Conservation (phyloP, 35 echinoderm and acorn worm species). For the Eucidaris tribuloides region DNA sequence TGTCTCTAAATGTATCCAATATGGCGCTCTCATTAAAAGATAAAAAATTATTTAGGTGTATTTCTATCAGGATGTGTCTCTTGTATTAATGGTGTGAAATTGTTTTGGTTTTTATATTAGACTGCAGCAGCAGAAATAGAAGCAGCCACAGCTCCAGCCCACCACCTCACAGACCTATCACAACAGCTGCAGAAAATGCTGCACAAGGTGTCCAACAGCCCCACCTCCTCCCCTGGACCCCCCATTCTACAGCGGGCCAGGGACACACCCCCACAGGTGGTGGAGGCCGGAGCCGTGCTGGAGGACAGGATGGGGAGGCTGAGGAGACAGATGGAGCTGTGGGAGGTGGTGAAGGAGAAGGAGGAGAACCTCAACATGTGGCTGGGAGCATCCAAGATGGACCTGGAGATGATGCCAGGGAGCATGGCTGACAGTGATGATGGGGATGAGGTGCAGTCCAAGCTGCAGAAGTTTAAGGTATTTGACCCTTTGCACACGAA, state of each 20-base stretch:
- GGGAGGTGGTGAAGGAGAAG: constrained; percentile 19
- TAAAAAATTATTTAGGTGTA: too few species aligned
- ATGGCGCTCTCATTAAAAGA: too few species aligned
- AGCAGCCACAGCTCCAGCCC: constrained; percentile 17
- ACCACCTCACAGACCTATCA: background rate
- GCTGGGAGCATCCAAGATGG: constrained; percentile 31
- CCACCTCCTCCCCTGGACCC: constrained; percentile 4
- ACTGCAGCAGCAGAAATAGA: constrained; percentile 31
- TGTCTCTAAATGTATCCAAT: too few species aligned
- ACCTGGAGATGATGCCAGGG: constrained; percentile 22
- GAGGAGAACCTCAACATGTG: constrained; percentile 42
- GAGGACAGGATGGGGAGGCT: constrained; percentile 41
- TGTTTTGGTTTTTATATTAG: too few species aligned
- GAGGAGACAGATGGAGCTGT: constrained; percentile 30
- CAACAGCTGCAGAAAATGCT: constrained; percentile 24
- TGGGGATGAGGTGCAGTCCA: constrained; percentile 21
- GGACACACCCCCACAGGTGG: background rate
- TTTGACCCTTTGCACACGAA: too few species aligned
- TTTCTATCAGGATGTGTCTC: too few species aligned
- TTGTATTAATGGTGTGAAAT: too few species aligned
- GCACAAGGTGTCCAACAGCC: background rate
- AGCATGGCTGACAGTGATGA: constrained; percentile 43
- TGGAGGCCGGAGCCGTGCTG: background rate
- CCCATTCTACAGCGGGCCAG: background rate
- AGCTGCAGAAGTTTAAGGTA: constrained; percentile 66